Conservation (phyloP, 35 echinoderm and acorn worm species). For the Diadema setosum region DNA sequence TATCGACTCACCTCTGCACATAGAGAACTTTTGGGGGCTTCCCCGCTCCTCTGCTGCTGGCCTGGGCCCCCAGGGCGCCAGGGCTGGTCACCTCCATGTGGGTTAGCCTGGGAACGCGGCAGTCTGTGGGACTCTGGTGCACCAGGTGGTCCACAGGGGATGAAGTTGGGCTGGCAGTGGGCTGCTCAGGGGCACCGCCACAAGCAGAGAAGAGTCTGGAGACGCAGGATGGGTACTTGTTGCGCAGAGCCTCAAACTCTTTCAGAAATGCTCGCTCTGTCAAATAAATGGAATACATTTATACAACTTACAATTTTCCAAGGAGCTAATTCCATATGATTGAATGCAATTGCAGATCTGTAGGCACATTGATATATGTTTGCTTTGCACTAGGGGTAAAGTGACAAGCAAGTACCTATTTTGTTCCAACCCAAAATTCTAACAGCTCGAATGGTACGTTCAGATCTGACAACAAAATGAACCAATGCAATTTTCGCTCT, state of each 20-base stretch:
- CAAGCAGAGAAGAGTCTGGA: conserved; percentile 51
- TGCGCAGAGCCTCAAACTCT: conserved; percentile 76
- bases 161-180: not conserved
- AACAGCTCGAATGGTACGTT: too few species aligned
- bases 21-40: not conserved
- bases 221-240: conserved; percentile 77
- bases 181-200: not conserved
- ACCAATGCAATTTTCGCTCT: too few species aligned
- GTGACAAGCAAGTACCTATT: too few species aligned
- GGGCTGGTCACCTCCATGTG: not conserved
- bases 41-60: not conserved
- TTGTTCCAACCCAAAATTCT: too few species aligned
- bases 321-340: too few species aligned
- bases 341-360: too few species aligned
- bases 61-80: not conserved
- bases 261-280: conserved; percentile 75
- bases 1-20: not conserved
- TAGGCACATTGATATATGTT: too few species aligned
- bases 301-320: too few species aligned
- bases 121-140: not conserved
- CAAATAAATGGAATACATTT: too few species aligned
- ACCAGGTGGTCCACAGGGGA: not conserved
- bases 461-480: too few species aligned
- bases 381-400: too few species aligned
- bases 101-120: not conserved